phyloP scores from a whole-genome alignment of 2,113 vertebrate genomes.

The Ia io region DNA sequence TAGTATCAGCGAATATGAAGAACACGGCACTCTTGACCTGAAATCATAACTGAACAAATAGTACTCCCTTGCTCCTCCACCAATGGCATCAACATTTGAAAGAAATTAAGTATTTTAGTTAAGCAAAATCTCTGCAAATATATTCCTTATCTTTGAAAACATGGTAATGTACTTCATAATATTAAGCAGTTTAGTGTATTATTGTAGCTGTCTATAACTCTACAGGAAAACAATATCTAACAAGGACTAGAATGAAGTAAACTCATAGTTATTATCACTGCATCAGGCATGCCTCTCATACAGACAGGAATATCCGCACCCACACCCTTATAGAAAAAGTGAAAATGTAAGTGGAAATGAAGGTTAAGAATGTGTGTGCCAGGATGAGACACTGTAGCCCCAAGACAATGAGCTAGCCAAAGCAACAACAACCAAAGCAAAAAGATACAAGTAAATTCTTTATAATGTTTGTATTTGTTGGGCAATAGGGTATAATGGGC shows the following conservation, averaged over 20 bases:
- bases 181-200: background rate
- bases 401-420: background rate
- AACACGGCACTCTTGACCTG: slow-evolving; percentile 61
- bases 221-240: background rate
- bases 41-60: slow-evolving; percentile 67
- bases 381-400: background rate
- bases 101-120: background rate
- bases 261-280: background rate
- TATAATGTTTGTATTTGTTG: background rate
- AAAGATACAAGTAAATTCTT: background rate
- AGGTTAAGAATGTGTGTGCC: background rate
- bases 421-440: background rate
- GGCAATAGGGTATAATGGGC: background rate
- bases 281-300: background rate
- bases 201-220: background rate
- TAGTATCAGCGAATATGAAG: slow-evolving; percentile 40
- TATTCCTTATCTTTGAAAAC: slow-evolving; percentile 21
- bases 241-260: background rate
- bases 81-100: background rate
- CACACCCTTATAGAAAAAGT: rapidly evolving
- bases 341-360: background rate
- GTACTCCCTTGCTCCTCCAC: slow-evolving; percentile 31
- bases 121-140: background rate
- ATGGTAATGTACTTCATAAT: background rate
- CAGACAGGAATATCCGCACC: background rate